These are phyloP conservation scores for Chelonus insularis DNA, from an alignment of 1,140 invertebrate species.

Conservation along the genomic window DNA sequence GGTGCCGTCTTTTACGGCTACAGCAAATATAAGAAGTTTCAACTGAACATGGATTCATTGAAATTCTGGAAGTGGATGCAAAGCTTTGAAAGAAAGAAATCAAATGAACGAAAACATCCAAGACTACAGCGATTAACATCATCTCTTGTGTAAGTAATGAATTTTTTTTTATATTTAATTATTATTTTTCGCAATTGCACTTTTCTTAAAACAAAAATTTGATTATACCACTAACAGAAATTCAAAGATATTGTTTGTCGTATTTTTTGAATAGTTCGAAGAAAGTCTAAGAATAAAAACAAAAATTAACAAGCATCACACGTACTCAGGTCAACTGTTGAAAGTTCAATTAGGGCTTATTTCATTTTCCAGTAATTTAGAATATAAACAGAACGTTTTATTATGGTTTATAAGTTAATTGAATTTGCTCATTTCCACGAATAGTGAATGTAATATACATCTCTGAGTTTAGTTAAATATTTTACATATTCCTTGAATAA, in stretches of 20 bases:
- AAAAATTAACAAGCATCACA: constrained; percentile 16
- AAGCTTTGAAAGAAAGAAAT: background rate
- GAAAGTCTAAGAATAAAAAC: background rate
- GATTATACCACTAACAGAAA: too few species aligned
- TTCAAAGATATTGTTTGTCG: too few species aligned
- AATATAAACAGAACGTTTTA: constrained; percentile 16
- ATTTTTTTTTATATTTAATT: background rate
- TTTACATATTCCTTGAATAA: too few species aligned
- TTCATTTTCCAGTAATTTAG: constrained; percentile 32
- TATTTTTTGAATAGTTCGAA: background rate
- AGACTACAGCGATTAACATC: constrained; percentile 20
- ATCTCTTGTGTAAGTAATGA: constrained; percentile 19
- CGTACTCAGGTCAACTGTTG: constrained; percentile 17
- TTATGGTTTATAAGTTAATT: constrained; percentile 10
- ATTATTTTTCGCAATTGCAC: too few species aligned
- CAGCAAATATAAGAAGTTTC: too few species aligned
- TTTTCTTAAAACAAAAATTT: too few species aligned
- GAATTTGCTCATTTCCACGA: constrained; percentile 12
- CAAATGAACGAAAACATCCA: constrained; percentile 6
- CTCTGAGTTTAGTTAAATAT: too few species aligned
- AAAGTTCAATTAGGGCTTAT: constrained; percentile 35
- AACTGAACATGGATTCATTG: constrained; percentile 9
- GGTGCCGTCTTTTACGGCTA: too few species aligned
- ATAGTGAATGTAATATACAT: constrained; percentile 7
- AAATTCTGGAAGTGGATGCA: constrained; percentile 17